Percentiles rank a stretch among this genome's conserved stretches.
phyloP scores from a whole-genome alignment of 2,888 invertebrate species.

The Cephus spinipes region DNA sequence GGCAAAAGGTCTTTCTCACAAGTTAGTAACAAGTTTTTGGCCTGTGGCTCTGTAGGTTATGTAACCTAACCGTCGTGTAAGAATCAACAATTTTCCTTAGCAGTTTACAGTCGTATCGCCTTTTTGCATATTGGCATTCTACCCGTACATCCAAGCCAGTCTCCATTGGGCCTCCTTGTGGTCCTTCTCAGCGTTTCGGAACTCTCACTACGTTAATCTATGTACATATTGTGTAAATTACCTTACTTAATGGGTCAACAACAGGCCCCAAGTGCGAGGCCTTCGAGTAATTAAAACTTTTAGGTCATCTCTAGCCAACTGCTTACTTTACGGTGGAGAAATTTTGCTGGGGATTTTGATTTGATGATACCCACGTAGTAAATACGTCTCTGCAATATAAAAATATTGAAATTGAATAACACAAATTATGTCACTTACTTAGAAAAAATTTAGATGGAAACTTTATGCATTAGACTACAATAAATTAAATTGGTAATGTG shows the following conservation, averaged over 20 bases:
- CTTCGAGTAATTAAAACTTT: slow-evolving; percentile 33
- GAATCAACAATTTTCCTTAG: not conserved
- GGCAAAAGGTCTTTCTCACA: no score
- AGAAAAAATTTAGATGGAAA: no score
- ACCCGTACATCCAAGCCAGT: not conserved
- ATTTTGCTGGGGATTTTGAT: slow-evolving; percentile 83
- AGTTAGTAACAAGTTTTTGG: no score
- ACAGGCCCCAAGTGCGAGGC: slow-evolving; percentile 40
- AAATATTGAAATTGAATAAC: slow-evolving; percentile 8
- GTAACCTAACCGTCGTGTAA: no score
- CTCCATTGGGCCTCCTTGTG: slow-evolving; percentile 19
- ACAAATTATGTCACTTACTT: no score
- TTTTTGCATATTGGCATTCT: not conserved
- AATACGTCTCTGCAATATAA: slow-evolving; percentile 82
- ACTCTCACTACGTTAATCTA: slow-evolving; percentile 33
- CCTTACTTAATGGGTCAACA: slow-evolving; percentile 47
- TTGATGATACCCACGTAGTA: slow-evolving; percentile 89
- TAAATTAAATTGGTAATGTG: no score
- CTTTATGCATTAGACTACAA: no score
- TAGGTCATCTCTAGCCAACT: slow-evolving; percentile 24
- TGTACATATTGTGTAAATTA: slow-evolving; percentile 45
- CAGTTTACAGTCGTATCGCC: slow-evolving; percentile 1
- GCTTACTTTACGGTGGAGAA: slow-evolving; percentile 83
- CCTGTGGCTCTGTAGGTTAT: no score
- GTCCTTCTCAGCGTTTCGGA: slow-evolving; percentile 37